Base-by-base conservation (phyloP, 2,113 vertebrate genomes). In the Polyodon spathula region DNA sequence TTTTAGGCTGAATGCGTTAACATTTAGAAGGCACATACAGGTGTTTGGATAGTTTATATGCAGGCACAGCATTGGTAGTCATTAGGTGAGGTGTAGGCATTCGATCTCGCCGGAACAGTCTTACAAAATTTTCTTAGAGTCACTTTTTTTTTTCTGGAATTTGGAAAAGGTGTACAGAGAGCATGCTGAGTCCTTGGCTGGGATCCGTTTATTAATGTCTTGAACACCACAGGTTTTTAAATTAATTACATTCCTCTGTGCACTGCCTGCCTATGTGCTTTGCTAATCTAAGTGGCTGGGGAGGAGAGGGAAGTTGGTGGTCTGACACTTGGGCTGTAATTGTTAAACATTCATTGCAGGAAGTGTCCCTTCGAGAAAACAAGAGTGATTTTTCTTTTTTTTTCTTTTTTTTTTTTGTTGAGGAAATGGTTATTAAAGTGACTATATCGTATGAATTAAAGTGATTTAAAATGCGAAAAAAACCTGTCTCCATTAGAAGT, bases 1-100 rank as follows among this genome's bases (percentile, higher is more conserved):
- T 66, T 83, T 80, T 83, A 72, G 72, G 78, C 66, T 79, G 81
- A 80, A 83, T 81, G 70, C 67, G 78, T 78, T 84, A 77, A 84
- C 82, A 79, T 86, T 86, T 83, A 77, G 66, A 66, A 40, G 8
- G 9, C 37, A 16, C 40, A 55, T 71, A 70, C 77, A 81, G 79
- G 78, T 86, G 75, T 75, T 77, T 68, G 64, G 64, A 64, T 72
- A 62, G 59, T 4, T 62, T 15, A 44, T 67, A 43, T 51, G 40
- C 0, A 0, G 58, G 43, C 6, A 8, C 68, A 58, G 53, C 52
- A 66, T 52, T 58, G 56, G 58, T 8, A 9, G 52, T 48, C 66
- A 27, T 65, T 38, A 50, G 16, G 44, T 41, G 8, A 66, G 65
- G 56, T 52, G 52, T 62, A 27, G 64, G 62, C 16, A 68, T 61